Evolutionary conservation across 2,888 invertebrate genomes (phyloP), one percentile per base, ranked within the genome.

Genomic region (Teleogryllus oceanicus): DNA sequence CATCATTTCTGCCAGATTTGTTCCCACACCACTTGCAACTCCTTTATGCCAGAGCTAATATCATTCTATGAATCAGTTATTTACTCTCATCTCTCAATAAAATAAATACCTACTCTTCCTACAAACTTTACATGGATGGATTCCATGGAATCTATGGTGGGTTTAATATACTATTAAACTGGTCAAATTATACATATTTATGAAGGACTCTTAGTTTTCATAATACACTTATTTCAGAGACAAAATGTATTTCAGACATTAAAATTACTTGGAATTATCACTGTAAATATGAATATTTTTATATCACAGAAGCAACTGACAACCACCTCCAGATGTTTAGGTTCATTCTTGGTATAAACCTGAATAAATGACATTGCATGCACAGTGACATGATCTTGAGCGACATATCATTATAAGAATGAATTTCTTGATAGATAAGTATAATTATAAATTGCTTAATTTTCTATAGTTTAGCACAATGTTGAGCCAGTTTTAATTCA

Each of bases 241-340:
- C 62, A 62, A 62, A n/a, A 62, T 62, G 13, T 62, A 18, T 18
- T 62, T 62, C n/a, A n/a, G 62, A 62, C 62, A 62, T 18, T n/a
- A 62, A 62, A n/a, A 18, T 62, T 62, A 62, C n/a, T 62, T 62
- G 62, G 62, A 62, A 62, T 62, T 62, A 62, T 37, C 62, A 62
- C 62, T 62, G 62, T 62, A 62, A 18, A 18, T n/a, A 62, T n/a
- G 62, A 62, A 62, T 62, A 62, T 13, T 62, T 37, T 37, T 62
- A 62, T 62, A 62, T 62, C 62, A 62, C 62, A 62, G 62, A 62
- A 62, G 62, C 62, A 62, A 62, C 62, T 62, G 62, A 62, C 62
- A 62, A 62, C n/a, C 62, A 13, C n/a, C 62, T 62, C 62, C n/a
- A 62, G n/a, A 62, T 62, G 62, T 62, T 62, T 18, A 37, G 37